Evolutionary conservation across 1,140 invertebrate genomes (phyloP).

Genomic region (Calephelis nemesis): DNA sequence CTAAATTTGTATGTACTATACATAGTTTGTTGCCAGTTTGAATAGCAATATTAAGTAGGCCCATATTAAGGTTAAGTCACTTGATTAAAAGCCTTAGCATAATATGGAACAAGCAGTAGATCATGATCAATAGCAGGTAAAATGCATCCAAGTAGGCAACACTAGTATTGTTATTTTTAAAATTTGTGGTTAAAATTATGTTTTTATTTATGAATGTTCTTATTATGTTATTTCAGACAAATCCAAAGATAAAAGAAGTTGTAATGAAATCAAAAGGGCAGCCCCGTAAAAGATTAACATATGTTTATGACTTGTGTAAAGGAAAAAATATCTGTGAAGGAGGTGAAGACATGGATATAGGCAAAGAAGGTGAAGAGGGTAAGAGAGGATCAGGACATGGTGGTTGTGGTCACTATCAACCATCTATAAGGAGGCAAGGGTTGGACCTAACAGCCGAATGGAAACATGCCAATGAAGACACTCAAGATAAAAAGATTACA

Average conservation of each 20-base stretch:
- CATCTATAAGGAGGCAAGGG: slow-evolving; percentile 92
- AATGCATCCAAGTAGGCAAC: too few species aligned
- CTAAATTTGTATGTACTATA: too few species aligned
- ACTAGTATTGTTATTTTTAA: too few species aligned
- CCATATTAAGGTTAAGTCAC: too few species aligned
- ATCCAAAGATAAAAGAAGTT: slow-evolving; percentile 98
- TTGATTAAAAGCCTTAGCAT: too few species aligned
- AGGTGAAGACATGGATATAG: slow-evolving; percentile 97
- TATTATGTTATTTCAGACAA: slow-evolving; percentile 80
- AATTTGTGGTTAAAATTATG: too few species aligned
- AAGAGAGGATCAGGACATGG: slow-evolving; percentile 91
- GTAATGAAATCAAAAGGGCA: slow-evolving; percentile 98
- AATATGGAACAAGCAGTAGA: too few species aligned
- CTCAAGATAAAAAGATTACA: slow-evolving; percentile 96
- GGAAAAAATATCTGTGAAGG: slow-evolving; percentile 99
- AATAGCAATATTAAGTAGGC: too few species aligned
- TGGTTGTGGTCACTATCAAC: slow-evolving; percentile 98
- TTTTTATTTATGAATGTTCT: too few species aligned
- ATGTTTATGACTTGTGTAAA: slow-evolving; percentile 99
- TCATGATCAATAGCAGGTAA: too few species aligned
- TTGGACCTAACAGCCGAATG: slow-evolving; percentile 97
- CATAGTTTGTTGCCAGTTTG: too few species aligned
- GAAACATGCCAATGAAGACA: slow-evolving; percentile 99
- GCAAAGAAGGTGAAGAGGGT: slow-evolving; percentile 85
- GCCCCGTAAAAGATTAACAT: slow-evolving; percentile 94